Evolutionary conservation across 2,113 vertebrate genomes (phyloP), one percentile per base, ranked within the genome.

Genomic region (Saimiri boliviensis): DNA sequence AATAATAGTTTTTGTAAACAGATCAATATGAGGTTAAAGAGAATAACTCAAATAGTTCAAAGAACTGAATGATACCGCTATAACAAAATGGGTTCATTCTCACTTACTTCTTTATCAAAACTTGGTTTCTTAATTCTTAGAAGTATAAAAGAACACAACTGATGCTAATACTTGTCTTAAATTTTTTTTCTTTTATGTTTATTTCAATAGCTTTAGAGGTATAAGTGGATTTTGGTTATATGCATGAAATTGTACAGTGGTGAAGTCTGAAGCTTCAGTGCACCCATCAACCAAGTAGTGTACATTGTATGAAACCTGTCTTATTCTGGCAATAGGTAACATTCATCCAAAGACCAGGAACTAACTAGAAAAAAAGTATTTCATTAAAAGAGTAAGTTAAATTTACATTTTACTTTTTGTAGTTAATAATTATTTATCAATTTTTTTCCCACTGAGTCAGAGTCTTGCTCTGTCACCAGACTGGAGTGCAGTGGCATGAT

Each of bases 361-460:
- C 12, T 86, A 90, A 85, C 30, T 54, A 17, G 86, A 37, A 71
- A 86, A 82, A 71, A 89, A 47, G 8, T 73, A 30, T 83, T 86
- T 92, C 68, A 86, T 71, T 93, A 90, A 66, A 17, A 74, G 45
- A 89, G 42, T 63, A 83, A 54, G 74, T 76, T 58, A 89, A 42
- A 45, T 74, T 85, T 70, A 89, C 25, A 81, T 84, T 93, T 93
- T 73, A 71, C 20, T 85, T 89, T 90, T 79, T 63, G 81, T 5
- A 19, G 32, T 89, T 95, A 89, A 40, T 77, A 77, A 70, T 79
- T 52, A 54, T 74, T 83, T 83, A 83, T 66, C 49, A 52, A 16
- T 52, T 52, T 52, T 52, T 52, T 16, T 1, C 16, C 5, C 16
- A 16, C 16, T 0, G 5, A 52, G 52, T 52, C 21, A 70, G 27